These are phyloP conservation scores for Collichthys lucidus DNA, from an alignment of 2,113 vertebrate genomes.

Conservation along the genomic window DNA sequence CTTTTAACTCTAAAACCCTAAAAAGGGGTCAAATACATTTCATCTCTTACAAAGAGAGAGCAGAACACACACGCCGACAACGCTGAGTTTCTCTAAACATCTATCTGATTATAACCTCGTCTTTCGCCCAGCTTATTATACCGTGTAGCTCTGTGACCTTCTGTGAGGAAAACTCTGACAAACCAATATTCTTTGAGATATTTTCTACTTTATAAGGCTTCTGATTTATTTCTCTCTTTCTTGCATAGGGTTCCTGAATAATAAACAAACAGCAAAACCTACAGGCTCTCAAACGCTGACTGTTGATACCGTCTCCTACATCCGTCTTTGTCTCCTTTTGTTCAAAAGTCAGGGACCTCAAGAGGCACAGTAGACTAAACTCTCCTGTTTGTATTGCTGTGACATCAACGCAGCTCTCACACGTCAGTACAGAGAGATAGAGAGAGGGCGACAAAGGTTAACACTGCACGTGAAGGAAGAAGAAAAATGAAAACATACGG, in stretches of 20 bases:
- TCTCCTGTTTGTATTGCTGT: constrained; percentile 61
- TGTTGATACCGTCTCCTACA: background rate
- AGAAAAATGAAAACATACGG: constrained; percentile 11
- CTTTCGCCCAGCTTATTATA: constrained; percentile 32
- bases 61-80: constrained; percentile 38
- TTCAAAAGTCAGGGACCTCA: constrained; percentile 22
- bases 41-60: constrained; percentile 84
- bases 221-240: constrained; percentile 50
- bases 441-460: constrained; percentile 16
- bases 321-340: constrained; percentile 7
- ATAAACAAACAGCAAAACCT: constrained; percentile 16
- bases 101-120: constrained; percentile 21
- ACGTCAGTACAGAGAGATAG: background rate
- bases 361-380: constrained; percentile 38
- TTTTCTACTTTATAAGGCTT: constrained; percentile 63
- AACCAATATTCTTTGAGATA: constrained; percentile 23
- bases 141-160: constrained; percentile 21
- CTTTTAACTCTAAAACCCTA: constrained; percentile 58
- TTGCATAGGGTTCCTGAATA: constrained; percentile 74
- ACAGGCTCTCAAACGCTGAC: background rate
- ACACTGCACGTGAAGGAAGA: background rate
- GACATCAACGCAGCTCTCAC: constrained; percentile 20
- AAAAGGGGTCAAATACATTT: constrained; percentile 69
- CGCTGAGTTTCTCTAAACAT: constrained; percentile 45
- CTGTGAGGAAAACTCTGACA: constrained; percentile 42